Conservation (phyloP, 2,113 vertebrate species). For the Gambusia holbrooki region DNA sequence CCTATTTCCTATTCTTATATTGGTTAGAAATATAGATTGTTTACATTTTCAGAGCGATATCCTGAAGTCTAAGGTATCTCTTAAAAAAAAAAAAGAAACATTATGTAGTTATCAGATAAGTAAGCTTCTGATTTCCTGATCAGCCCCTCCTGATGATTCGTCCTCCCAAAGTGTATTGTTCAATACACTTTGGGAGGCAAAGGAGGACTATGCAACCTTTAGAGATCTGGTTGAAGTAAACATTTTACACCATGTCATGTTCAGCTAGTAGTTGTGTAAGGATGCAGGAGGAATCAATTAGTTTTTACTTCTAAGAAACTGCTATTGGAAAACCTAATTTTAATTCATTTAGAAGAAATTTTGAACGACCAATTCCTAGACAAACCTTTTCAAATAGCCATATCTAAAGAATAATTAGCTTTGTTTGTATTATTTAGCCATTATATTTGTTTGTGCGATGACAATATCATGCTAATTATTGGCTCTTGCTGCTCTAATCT, state of each 20-base stretch:
- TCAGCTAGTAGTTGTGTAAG: no score
- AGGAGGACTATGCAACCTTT: neutral
- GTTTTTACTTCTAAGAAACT: neutral
- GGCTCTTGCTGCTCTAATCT: no score
- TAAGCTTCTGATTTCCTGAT: neutral
- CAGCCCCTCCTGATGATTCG: neutral
- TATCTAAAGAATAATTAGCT: no score
- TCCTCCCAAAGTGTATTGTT: neutral
- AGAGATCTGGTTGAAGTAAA: neutral
- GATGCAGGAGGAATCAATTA: no score
- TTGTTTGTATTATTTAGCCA: no score
- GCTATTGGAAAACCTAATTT: neutral
- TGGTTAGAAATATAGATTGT: no score
- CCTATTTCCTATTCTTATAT: no score
- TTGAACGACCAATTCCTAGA: neutral
- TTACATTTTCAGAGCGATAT: no score
- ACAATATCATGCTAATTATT: no score
- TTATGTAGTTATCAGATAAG: neutral
- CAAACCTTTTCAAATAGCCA: no score
- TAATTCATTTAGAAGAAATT: neutral
- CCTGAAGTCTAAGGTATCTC: neutral
- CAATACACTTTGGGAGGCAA: neutral
- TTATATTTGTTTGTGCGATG: no score
- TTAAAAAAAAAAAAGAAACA: neutral
- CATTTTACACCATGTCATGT: no score